Evolutionary conservation across 2,888 invertebrate genomes (phyloP).

Genomic region (Archaeoteleia sp.): DNA sequence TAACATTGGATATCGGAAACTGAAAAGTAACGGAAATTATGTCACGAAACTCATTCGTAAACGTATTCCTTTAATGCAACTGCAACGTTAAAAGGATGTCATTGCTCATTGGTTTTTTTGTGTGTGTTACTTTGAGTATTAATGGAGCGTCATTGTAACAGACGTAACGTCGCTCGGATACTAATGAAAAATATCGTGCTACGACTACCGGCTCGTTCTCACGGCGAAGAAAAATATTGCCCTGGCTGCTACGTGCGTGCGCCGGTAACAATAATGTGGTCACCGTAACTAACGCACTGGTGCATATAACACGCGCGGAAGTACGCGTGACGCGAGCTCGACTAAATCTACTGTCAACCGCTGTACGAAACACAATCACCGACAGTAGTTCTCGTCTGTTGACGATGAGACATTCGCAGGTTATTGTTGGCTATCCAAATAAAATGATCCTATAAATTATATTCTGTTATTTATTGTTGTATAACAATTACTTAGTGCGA

Average conservation of each 20-base stretch:
- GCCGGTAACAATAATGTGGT: conserved; percentile 41
- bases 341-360: conserved; percentile 34
- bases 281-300: conserved; percentile 42
- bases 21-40: no score
- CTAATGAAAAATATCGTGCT: conserved; percentile 21
- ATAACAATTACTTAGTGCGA: no score
- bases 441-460: no score
- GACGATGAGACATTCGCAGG: conserved; percentile 25
- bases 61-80: no score
- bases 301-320: conserved; percentile 43
- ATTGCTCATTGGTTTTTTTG: background rate
- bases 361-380: conserved; percentile 11
- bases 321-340: conserved; percentile 34
- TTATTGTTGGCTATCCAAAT: conserved; percentile 15
- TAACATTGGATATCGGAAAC: no score
- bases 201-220: conserved; percentile 5
- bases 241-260: conserved; percentile 9
- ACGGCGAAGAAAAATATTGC: conserved; percentile 18
- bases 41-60: no score
- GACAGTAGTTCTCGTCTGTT: conserved; percentile 23
- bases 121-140: conserved; percentile 9
- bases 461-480: no score
- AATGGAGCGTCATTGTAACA: conserved; percentile 20
- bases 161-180: conserved; percentile 17
- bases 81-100: conserved; percentile 39